phyloP scores from a whole-genome alignment of 92 coral and sea anemone species.

The Metridium senile region DNA sequence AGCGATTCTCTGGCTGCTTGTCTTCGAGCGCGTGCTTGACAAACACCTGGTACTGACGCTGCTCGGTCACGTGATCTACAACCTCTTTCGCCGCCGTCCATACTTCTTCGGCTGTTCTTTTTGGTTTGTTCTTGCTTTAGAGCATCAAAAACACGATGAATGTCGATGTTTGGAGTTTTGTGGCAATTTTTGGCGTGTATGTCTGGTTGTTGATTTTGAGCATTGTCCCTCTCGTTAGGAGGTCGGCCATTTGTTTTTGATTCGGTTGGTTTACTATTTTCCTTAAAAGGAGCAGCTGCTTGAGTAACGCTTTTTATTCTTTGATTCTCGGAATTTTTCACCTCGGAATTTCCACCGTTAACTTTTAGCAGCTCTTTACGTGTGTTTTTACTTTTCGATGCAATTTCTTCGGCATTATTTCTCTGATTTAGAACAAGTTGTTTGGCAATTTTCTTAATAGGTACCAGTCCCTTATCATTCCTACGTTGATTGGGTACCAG shows the following conservation, averaged over 20 bases:
- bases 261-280: background rate
- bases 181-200: background rate
- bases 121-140: background rate
- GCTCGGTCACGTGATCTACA: constrained; percentile 26
- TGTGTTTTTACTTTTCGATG: background rate
- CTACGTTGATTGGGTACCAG: background rate
- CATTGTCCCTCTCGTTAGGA: background rate
- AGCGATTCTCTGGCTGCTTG: constrained; percentile 38
- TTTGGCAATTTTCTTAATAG: background rate
- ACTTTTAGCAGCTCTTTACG: background rate
- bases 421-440: background rate
- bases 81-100: background rate
- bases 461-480: background rate
- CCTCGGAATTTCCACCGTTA: background rate
- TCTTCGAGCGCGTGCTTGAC: constrained; percentile 29
- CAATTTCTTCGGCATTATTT: background rate
- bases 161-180: background rate
- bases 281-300: background rate
- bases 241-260: background rate
- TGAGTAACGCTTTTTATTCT: background rate
- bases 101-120: background rate
- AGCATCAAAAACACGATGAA: background rate
- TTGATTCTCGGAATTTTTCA: background rate
- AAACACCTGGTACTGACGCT: constrained; percentile 22
- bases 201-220: background rate